These are phyloP conservation scores for Coracias cyanogaster DNA, from an alignment of 2,797 vertebrate species.

Conservation along the genomic window DNA sequence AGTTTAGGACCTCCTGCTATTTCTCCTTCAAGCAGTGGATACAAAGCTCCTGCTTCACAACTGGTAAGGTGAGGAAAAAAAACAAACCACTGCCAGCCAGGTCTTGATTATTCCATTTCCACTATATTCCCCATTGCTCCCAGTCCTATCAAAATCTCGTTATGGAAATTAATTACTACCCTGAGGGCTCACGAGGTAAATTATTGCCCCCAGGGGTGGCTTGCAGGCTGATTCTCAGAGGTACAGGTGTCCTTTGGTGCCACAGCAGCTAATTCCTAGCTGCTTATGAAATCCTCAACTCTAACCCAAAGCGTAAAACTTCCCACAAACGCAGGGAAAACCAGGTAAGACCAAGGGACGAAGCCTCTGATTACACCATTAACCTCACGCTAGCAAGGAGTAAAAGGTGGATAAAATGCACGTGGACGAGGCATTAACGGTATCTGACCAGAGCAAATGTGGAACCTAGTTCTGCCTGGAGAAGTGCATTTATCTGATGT, in stretches of 20 bases:
- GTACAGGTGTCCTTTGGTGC: background rate
- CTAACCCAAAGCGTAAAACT: background rate
- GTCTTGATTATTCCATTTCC: background rate
- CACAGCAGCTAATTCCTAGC: background rate
- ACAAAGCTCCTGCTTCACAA: background rate
- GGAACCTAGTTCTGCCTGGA: background rate
- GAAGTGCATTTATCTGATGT: background rate
- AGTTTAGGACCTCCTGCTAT: background rate
- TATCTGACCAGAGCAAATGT: background rate
- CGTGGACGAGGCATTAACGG: background rate
- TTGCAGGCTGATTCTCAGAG: background rate
- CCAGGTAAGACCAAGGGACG: background rate
- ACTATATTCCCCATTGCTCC: background rate
- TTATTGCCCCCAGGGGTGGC: background rate
- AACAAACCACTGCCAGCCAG: background rate
- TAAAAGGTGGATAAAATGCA: background rate
- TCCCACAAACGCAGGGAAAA: background rate
- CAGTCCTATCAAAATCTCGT: background rate
- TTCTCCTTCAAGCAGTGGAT: fast-evolving
- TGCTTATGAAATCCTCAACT: background rate
- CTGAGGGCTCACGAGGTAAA: background rate
- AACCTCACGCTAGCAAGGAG: background rate
- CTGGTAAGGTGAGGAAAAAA: background rate
- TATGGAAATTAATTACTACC: background rate
- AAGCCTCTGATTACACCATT: background rate